Evolutionary conservation across 2,888 invertebrate genomes (phyloP).

Genomic region (Chrysopilus asiliformis): DNA sequence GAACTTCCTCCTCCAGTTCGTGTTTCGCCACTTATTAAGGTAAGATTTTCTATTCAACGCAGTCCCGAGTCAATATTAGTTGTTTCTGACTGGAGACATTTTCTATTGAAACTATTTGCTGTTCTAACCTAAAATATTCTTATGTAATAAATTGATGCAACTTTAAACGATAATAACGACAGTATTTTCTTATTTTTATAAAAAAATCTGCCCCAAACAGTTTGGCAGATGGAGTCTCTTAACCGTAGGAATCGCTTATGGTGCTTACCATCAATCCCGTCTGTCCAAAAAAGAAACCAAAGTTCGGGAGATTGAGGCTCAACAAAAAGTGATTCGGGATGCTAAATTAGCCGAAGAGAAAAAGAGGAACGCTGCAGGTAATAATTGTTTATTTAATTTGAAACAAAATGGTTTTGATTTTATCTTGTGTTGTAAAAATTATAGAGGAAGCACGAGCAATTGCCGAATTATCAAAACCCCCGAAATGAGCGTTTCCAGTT

Average conservation of each 20-base stretch:
- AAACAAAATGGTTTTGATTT: no score
- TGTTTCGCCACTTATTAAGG: constrained; percentile 72
- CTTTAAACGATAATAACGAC: not conserved
- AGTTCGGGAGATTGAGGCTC: constrained; percentile 50
- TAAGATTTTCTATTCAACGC: constrained; percentile 37
- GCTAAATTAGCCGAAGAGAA: constrained; percentile 61
- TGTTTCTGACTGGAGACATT: no score
- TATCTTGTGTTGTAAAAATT: no score
- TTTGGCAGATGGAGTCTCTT: constrained; percentile 73
- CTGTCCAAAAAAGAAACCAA: constrained; percentile 51
- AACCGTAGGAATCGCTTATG: constrained; percentile 57
- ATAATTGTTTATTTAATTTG: constrained; percentile 10
- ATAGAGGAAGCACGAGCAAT: constrained; percentile 21
- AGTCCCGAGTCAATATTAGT: no score
- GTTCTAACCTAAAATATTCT: not conserved
- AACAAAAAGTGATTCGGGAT: constrained; percentile 54
- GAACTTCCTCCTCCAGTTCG: constrained; percentile 51
- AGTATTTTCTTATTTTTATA: constrained; percentile 1
- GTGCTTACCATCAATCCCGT: constrained; percentile 56
- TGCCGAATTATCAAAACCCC: constrained; percentile 16
- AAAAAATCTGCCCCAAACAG: constrained; percentile 32
- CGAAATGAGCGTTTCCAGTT: no score
- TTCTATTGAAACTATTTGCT: no score
- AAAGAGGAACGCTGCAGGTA: constrained; percentile 46
- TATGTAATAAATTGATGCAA: not conserved